These are phyloP conservation scores for Donacobius atricapilla DNA, from an alignment of 2,113 vertebrate species.

Conservation along the genomic window DNA sequence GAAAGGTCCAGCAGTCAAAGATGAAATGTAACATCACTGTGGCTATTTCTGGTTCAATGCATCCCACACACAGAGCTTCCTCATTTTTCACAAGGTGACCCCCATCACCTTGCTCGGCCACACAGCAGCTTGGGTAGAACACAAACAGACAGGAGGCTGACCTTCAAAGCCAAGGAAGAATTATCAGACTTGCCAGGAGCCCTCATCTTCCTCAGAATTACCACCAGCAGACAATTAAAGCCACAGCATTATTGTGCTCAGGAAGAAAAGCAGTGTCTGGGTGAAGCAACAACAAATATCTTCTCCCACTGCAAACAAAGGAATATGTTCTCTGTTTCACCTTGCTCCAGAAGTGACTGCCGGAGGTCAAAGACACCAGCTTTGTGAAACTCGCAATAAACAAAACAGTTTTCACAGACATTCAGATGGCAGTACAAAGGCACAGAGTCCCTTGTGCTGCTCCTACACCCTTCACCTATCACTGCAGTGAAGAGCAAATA, in stretches of 20 bases:
- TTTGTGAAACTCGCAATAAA: not conserved
- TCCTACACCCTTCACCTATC: not conserved
- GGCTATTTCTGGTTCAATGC: not conserved
- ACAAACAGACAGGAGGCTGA: not conserved
- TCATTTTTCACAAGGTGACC: not conserved
- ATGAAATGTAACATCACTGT: not conserved
- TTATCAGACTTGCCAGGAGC: not conserved
- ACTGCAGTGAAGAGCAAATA: not conserved
- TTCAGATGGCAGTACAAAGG: not conserved
- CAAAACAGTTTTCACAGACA: not conserved
- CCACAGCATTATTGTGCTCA: not conserved
- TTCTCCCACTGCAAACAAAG: not conserved
- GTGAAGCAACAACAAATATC: not conserved
- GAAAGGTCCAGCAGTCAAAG: not conserved
- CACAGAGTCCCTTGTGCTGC: not conserved
- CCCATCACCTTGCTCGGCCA: fast-evolving
- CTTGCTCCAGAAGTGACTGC: not conserved
- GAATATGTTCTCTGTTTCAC: not conserved
- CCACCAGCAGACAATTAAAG: not conserved
- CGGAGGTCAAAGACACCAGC: not conserved
- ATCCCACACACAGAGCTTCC: not conserved
- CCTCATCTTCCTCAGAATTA: not conserved
- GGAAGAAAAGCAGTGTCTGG: not conserved
- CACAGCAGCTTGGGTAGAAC: not conserved
- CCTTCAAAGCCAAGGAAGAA: not conserved